Percentiles rank a stretch among this genome's conserved stretches.
Conservation (phyloP, 1,140 invertebrate species). For the Chlorops oryzae region DNA sequence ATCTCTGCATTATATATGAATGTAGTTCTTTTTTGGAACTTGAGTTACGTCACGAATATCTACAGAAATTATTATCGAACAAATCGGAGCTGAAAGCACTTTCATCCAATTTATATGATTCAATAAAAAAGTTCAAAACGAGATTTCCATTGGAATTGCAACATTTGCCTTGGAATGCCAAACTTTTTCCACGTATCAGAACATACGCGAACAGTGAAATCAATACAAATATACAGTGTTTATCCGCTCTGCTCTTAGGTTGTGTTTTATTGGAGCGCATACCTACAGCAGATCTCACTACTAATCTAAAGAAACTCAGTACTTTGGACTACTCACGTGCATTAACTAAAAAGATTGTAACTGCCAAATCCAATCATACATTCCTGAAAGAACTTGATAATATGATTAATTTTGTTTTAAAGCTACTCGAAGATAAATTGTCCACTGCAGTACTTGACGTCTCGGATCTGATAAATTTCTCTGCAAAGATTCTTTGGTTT, state of each 20-base stretch:
- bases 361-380: constrained; percentile 30
- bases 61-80: constrained; percentile 20
- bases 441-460: constrained; percentile 14
- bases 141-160: neutral
- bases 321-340: constrained; percentile 40
- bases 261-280: too few species aligned
- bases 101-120: constrained; percentile 1
- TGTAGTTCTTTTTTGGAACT: constrained; percentile 25
- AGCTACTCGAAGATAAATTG: constrained; percentile 10
- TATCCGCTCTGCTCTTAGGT: too few species aligned
- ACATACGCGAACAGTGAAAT: too few species aligned
- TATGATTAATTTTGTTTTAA: constrained; percentile 21
- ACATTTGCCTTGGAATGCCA: constrained; percentile 37
- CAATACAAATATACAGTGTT: too few species aligned
- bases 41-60: constrained; percentile 26
- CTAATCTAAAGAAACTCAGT: constrained; percentile 19
- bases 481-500: constrained; percentile 31
- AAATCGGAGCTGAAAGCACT: neutral
- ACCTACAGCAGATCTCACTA: too few species aligned
- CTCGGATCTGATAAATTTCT: constrained; percentile 18
- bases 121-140: neutral
- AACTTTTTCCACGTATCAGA: constrained; percentile 33
- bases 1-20: constrained; percentile 34
- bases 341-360: constrained; percentile 17
- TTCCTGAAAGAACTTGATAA: constrained; percentile 22